These are phyloP conservation scores for Acronicta leporina DNA, from an alignment of 2,888 invertebrate genomes.

Conservation along the genomic window DNA sequence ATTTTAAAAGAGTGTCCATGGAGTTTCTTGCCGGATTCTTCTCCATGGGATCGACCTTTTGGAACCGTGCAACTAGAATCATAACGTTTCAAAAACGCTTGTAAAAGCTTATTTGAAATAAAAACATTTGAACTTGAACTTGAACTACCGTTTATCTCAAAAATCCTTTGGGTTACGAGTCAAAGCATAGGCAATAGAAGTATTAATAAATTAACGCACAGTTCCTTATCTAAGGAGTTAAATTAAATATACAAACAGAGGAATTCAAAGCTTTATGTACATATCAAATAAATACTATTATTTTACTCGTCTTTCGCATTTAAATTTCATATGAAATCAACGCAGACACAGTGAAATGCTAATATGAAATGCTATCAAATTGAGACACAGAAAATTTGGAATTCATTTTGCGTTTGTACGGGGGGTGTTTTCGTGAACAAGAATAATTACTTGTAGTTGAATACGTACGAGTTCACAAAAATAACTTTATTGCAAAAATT, in stretches of 20 bases:
- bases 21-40: too few relatives aligned
- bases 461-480: too few relatives aligned
- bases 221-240: constrained; percentile 8
- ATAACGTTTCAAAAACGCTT: too few relatives aligned
- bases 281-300: constrained; percentile 27
- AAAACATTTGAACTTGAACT: too few relatives aligned
- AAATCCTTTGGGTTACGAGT: too few relatives aligned
- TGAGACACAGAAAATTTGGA: constrained; percentile 58
- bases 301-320: constrained; percentile 47
- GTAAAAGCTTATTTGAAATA: too few relatives aligned
- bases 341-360: constrained; percentile 57
- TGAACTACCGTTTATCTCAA: too few relatives aligned
- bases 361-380: constrained; percentile 59
- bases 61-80: too few relatives aligned
- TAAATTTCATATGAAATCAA: constrained; percentile 66
- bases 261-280: constrained; percentile 13
- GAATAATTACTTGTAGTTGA: background rate
- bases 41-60: too few relatives aligned
- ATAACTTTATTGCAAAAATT: too few relatives aligned
- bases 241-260: constrained; percentile 4
- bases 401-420: constrained; percentile 54
- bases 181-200: background rate
- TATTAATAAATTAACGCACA: constrained; percentile 5
- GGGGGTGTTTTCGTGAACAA: constrained; percentile 26
- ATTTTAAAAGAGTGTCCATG: too few relatives aligned